Evolutionary conservation across 2,888 invertebrate genomes (phyloP), one percentile per base, ranked within the genome.

Genomic region (Yponomeuta cagnagella): DNA sequence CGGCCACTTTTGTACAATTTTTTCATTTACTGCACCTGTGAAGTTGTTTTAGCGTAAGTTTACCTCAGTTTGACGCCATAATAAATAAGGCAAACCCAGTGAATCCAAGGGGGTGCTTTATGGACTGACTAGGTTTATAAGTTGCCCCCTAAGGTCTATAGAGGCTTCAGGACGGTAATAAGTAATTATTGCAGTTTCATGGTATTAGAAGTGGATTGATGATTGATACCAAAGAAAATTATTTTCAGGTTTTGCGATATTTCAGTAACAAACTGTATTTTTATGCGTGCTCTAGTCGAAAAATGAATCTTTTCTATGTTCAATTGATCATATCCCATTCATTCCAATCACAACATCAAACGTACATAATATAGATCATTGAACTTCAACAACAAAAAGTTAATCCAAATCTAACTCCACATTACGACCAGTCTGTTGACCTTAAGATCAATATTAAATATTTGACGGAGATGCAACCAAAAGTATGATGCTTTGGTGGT

Each of bases 341-440:
- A 58, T 58, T 1, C 1, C 12, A 58, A 58, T 58, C 43, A 58
- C 52, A 58, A 15, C 52, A 58, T 15, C 15, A 2, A 58, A 33
- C 43, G 15, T n/a, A 43, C n/a, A 15, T 43, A 15, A 15, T 43
- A 15, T 31, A 69, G 71, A 52, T 70, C 72, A 70, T 58, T 63
- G 71, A 72, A 71, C 72, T 33, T 58, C 0, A 5, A 58, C 63
- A 33, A 72, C 70, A 72, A 72, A 72, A 72, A 72, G 37, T 77
- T 86, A 88, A 90, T 90, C 89, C 88, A 85, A 85, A 81, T 82
- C 84, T 82, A 82, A 83, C 80, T 52, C 3, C 12, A 82, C 80
- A 79, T 75, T 80, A 82, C 80, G 79, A 74, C 84, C 86, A 58
- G 15, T 15, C 15, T 58, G 52, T 12, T 58, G 52, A 58, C 12